A percentile compares a stretch with the other conserved stretches of the same genome.
These are phyloP conservation scores for Alcedo atthis DNA, from an alignment of 2,797 vertebrate genomes.

Conservation along the genomic window DNA sequence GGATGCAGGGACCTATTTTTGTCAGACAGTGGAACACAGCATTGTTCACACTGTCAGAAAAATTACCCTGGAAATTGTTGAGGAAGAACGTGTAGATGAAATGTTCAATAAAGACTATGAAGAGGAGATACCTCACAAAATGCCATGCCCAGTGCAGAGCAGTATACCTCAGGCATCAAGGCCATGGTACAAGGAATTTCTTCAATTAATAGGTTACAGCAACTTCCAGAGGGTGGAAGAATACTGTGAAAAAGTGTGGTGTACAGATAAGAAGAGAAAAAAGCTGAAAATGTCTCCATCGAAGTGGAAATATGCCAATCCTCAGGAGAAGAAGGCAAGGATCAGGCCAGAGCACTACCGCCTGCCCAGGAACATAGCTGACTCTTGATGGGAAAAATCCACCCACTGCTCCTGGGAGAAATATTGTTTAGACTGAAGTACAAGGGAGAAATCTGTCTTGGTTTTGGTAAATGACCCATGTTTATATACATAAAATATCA, in stretches of 20 bases:
- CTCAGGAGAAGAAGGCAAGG: slow-evolving; percentile 83
- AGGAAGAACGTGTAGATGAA: slow-evolving; percentile 84
- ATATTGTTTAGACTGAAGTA: slow-evolving; percentile 42
- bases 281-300: slow-evolving; percentile 85
- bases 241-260: slow-evolving; percentile 98
- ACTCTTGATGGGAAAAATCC: slow-evolving; percentile 77
- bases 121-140: slow-evolving; percentile 72
- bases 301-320: slow-evolving; percentile 86
- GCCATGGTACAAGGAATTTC: slow-evolving; percentile 96
- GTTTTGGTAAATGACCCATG: slow-evolving; percentile 26
- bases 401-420: background rate
- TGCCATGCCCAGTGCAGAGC: slow-evolving; percentile 77
- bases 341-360: slow-evolving; percentile 84
- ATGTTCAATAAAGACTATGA: slow-evolving; percentile 81
- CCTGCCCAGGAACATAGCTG: slow-evolving; percentile 85
- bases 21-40: slow-evolving; percentile 93
- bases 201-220: slow-evolving; percentile 94
- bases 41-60: slow-evolving; percentile 90
- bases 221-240: slow-evolving; percentile 94
- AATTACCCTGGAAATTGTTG: slow-evolving; percentile 88
- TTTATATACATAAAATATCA: slow-evolving; percentile 67
- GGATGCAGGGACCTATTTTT: slow-evolving; percentile 91
- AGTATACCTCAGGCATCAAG: slow-evolving; percentile 78
- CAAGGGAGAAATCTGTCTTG: slow-evolving; percentile 27
- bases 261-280: slow-evolving; percentile 91